These are phyloP conservation scores for Nomada goodeniana DNA, from an alignment of 2,888 invertebrate species.

Conservation along the genomic window DNA sequence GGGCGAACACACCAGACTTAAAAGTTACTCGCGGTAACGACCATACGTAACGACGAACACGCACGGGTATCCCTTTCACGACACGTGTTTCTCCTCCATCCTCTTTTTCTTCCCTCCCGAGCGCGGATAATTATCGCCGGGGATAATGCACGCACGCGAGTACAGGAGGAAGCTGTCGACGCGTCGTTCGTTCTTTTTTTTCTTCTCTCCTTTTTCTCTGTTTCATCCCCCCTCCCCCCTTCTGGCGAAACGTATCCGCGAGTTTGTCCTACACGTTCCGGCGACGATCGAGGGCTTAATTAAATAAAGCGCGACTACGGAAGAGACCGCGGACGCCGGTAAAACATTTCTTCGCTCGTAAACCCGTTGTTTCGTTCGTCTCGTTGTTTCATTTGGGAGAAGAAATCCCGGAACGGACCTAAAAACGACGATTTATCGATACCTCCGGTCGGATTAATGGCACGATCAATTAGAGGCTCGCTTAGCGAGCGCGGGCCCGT, in stretches of 20 bases:
- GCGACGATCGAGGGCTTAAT: slow-evolving; percentile 41
- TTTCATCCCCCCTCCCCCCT: background rate
- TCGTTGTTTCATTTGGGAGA: background rate
- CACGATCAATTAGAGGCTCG: background rate
- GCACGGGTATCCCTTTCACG: slow-evolving; percentile 60
- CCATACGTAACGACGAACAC: slow-evolving; percentile 66
- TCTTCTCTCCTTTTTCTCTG: background rate
- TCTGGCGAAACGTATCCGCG: background rate
- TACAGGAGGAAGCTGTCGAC: slow-evolving; percentile 26
- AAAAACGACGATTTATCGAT: slow-evolving; percentile 26
- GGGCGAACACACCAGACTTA: slow-evolving; percentile 48
- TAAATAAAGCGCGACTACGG: slow-evolving; percentile 17
- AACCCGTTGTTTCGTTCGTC: background rate
- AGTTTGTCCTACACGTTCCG: slow-evolving; percentile 5
- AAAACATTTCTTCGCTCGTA: background rate
- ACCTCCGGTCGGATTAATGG: slow-evolving; percentile 9
- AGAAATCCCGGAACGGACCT: background rate
- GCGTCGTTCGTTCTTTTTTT: slow-evolving; percentile 14
- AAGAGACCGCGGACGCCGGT: background rate
- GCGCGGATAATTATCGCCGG: slow-evolving; percentile 58
- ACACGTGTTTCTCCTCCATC: slow-evolving; percentile 48
- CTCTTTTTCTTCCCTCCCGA: slow-evolving; percentile 16
- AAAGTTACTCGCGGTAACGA: slow-evolving; percentile 66
- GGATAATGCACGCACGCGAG: slow-evolving; percentile 49
- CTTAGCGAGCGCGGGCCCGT: background rate